Conservation (phyloP, 2,888 invertebrate genomes). For the Melinaea menophilus region DNA sequence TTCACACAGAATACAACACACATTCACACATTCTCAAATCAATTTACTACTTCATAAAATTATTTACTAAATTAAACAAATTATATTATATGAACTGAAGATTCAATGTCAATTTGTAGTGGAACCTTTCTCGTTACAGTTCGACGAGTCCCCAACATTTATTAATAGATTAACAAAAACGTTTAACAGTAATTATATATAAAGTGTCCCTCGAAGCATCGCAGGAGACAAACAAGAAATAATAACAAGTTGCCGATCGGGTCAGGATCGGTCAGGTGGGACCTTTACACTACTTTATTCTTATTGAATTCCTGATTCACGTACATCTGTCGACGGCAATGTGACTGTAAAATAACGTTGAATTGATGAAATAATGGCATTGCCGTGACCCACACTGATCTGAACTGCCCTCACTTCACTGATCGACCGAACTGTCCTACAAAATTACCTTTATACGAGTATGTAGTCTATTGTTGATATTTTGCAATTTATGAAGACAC, state of each 20-base stretch:
- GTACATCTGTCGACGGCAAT: neutral
- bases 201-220: slow-evolving; percentile 10
- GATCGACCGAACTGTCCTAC: slow-evolving; percentile 27
- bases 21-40: too few species aligned
- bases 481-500: slow-evolving; percentile 42
- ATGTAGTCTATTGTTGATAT: slow-evolving; percentile 56
- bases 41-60: too few species aligned
- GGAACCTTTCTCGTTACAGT: neutral
- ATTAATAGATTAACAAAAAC: neutral
- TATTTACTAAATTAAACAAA: too few species aligned
- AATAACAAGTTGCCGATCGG: neutral
- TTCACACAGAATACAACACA: too few species aligned
- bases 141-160: neutral
- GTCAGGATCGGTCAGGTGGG: neutral
- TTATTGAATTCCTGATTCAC: neutral
- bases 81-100: too few species aligned
- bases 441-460: slow-evolving; percentile 58
- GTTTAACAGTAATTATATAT: neutral
- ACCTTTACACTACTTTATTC: neutral
- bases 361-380: slow-evolving; percentile 16
- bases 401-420: slow-evolving; percentile 48
- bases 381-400: slow-evolving; percentile 56
- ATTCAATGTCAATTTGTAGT: too few species aligned
- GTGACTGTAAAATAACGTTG: slow-evolving; percentile 16
- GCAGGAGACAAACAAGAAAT: neutral